phyloP scores from a whole-genome alignment of 1,140 invertebrate genomes.

The Pygmarrhopalites habei region DNA sequence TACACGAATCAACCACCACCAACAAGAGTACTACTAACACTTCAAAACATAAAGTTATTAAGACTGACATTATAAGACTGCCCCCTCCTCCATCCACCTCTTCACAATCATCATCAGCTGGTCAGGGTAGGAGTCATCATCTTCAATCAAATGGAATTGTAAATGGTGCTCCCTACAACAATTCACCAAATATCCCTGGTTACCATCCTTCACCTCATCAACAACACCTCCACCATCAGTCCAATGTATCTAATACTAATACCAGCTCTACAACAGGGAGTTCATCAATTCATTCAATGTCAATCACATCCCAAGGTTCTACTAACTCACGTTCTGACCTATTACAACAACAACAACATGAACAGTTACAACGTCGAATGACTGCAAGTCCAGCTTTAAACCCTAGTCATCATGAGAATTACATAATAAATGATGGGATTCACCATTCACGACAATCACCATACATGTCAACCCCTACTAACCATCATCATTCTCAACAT shows the following conservation, averaged over 20 bases:
- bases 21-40: neutral
- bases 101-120: constrained; percentile 8
- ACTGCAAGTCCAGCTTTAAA: constrained; percentile 3
- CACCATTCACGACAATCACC: too few species aligned
- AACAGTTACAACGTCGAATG: neutral
- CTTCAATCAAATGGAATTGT: neutral
- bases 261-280: constrained; percentile 3
- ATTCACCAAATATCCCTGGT: neutral
- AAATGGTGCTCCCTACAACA: neutral
- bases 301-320: constrained; percentile 4
- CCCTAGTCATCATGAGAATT: too few species aligned
- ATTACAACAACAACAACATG: constrained; percentile 2
- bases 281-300: constrained; percentile 1
- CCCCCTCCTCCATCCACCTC: constrained; percentile 4
- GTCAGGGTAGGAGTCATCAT: too few species aligned
- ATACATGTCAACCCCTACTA: neutral
- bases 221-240: neutral
- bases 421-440: too few species aligned
- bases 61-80: constrained; percentile 38
- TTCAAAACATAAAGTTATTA: constrained; percentile 17
- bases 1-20: too few species aligned
- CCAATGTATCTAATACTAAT: neutral
- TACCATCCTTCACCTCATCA: neutral
- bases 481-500: constrained; percentile 5
- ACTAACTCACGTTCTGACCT: neutral